Base-by-base conservation (phyloP, 2,888 invertebrate species). In the Osedax frankpressi region DNA sequence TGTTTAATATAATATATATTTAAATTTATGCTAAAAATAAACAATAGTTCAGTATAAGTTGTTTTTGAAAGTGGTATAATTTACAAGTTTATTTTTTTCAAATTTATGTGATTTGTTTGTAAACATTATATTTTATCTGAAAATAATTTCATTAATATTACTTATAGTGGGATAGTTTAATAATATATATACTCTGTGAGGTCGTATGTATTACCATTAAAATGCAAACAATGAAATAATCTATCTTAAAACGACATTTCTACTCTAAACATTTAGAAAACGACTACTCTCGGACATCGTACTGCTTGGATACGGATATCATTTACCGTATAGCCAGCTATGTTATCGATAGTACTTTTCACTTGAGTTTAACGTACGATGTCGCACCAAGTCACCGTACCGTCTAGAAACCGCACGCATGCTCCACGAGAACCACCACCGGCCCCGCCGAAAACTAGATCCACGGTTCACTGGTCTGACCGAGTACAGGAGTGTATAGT, bases 401-500 rank as follows among this genome's bases (percentile, higher is more conserved):
- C 6, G 6, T 44, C 44, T 44, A 44, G 19, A 19, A 44, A 44
- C 19, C 6, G 44, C 6, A 11, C 44, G 6, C 44, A 44, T 44
- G 44, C 44, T 11, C 44, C 44, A 6, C 44, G 44, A 44, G 44
- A 44, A 44, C 44, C 44, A 6, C 44, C 44, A 44, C 44, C 44
- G 11, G 44, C 44, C 19, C 44, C 44, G 6, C 44, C 44, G 44
- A 44, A 44, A 44, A 19, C 11, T 6, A 6, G 19, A 19, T 11
- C 44, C 44, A 19, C 44, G 44, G 44, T 44, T 11, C 84, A 86
- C 77, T 87, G 86, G 86, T 83, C 83, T 76, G 81, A 83, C 73
- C 81, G 81, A 77, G 81, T 86, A 70, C 82, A 83, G 73, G 86
- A 86, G 79, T 82, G 82, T n/a, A 82, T 85, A 29, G 79, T 86